Evolutionary conservation across 1,140 invertebrate genomes (phyloP), one percentile per base, ranked within the genome.

Genomic region (Bombus pyrosoma): DNA sequence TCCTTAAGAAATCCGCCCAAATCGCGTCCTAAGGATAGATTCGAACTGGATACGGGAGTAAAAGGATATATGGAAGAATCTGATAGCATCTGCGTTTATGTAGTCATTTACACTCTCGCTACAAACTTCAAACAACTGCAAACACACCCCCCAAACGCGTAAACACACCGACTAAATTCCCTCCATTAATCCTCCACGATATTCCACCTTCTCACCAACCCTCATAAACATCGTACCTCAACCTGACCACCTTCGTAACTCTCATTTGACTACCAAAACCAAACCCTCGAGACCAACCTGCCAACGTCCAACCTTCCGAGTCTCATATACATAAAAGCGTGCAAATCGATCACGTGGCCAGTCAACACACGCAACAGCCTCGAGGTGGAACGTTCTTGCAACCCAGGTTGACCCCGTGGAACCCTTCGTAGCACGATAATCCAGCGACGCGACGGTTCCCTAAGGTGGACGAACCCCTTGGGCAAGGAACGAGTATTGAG

Each of bases 371-470:
- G 64, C 62, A 68, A 37, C 77, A 34, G 69, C 47, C 43, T 39
- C 13, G 6, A 34, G 80, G 39, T 32, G 62, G 57, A 75, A 74
- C 47, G 59, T 62, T 81, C 53, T 62, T 10, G 39, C 47, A 32
- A 25, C 1, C 15, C 34, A 41, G 25, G 32, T 39, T 83, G 72
- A 77, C 83, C 75, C 64, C 62, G 13, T 34, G 74, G 75, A 78
- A 81, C 82, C 62, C 83, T 79, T 66, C 32, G 47, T 34, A 78
- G 71, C 71, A 34, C 64, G 87, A 88, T 88, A 86, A 89, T 80
- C 87, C 72, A 66, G 1, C 81, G 47, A 88, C 69, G 3, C 81
- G 47, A 88, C 62, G 83, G 62, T 76, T 76, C 25, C 75, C 76
- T 66, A 72, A 86, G 85, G 75, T 75, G 62, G 72, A 81, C 79